Base-by-base conservation (phyloP, 2,888 invertebrate genomes). In the Cylloceria caligata region DNA sequence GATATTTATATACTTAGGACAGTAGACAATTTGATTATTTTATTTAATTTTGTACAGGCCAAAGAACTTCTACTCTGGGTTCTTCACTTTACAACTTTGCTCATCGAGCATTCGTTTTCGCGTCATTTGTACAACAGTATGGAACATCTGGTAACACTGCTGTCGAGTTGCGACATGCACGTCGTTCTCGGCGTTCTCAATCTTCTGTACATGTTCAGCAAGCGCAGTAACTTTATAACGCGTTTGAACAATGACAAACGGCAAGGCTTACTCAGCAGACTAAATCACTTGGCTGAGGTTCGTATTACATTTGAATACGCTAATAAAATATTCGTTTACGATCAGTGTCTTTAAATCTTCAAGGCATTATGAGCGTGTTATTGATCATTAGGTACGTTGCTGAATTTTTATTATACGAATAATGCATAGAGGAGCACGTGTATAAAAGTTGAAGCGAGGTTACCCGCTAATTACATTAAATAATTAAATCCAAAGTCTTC, bases 21-120 rank as follows among this genome's bases (percentile, higher is more conserved):
- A 52, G 24, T 21, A 13, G 21, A 11, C 13, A 52, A 52, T 47
- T 47, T 7, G 4, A 47, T 16, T 19, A 16, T 21, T 11, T 52
- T 9, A 7, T 0, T 24, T 52, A 73, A 39, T 64, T 13, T 71
- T 21, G 3, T 21, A 47, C 88, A 96, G 96, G 95, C 95, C 88
- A 96, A 96, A 90, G 95, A 95, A 87, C 93, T 97, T 86, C 93
- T 97, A 84, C 93, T 97, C 85, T 95, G 95, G 93, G 96, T 97
- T 76, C 94, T 97, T 42, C 96, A 96, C 89, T 97, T 97, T 91
- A 97, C 97, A 60, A 96, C 97, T 0, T 93, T 97, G 84, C 94
- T 97, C 71, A 97, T 97, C 88, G 97, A 97, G 92, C 97, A 97
- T 93, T 97, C 97, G 86, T 97, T 97, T 91, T 97, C 97, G 16